Evolutionary conservation across 30 jellyfish, hydroid and myxozoan genomes (phyloP).

Genomic region (Turritopsis dohrnii): DNA sequence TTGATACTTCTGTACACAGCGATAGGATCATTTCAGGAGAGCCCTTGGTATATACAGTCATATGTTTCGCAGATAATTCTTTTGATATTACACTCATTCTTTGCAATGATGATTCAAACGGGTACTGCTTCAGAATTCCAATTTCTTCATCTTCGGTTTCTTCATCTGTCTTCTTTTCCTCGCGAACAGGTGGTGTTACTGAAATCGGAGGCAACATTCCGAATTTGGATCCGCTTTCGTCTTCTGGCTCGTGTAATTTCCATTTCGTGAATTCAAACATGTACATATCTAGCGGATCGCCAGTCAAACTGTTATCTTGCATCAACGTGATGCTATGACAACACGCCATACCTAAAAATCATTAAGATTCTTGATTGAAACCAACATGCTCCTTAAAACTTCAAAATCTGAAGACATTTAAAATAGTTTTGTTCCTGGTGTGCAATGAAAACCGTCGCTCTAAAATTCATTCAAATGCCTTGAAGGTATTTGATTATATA

Average conservation of each 20-base stretch:
- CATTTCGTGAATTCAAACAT: constrained; percentile 27
- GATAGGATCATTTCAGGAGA: constrained; percentile 39
- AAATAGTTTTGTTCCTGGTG: too few relatives aligned
- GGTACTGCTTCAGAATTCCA: constrained; percentile 17
- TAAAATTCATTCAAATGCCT: too few relatives aligned
- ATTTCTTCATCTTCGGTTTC: background rate
- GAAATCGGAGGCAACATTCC: background rate
- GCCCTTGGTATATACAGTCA: constrained; percentile 35
- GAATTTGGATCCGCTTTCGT: background rate
- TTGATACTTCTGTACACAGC: background rate
- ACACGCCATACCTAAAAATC: constrained; percentile 28
- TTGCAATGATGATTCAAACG: constrained; percentile 36
- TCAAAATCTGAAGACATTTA: too few relatives aligned
- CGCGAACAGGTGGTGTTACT: background rate
- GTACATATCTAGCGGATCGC: constrained; percentile 37
- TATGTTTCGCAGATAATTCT: background rate
- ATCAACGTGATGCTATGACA: constrained; percentile 31
- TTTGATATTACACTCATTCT: constrained; percentile 39
- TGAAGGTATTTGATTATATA: too few relatives aligned
- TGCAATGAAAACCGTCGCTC: too few relatives aligned
- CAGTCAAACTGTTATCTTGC: constrained; percentile 6
- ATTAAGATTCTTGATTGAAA: background rate
- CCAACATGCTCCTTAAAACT: too few relatives aligned
- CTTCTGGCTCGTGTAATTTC: constrained; percentile 10
- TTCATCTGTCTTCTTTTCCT: background rate